Base-by-base conservation (phyloP, 2,113 vertebrate species). In the Coptodon bakossiorum region DNA sequence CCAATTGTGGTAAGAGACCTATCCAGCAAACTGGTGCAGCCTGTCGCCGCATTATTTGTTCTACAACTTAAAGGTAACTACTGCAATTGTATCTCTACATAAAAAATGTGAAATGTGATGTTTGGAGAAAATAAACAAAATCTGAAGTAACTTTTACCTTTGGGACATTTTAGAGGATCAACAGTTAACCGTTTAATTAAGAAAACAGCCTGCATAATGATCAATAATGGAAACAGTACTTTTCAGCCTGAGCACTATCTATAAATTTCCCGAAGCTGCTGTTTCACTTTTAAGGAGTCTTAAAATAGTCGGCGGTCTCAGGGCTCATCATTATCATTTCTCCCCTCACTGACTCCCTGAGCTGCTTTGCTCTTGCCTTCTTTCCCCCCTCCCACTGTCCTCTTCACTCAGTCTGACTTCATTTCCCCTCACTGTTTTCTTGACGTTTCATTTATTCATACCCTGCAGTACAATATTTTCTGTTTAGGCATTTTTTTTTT, bases 291-390 rank as follows among this genome's bases (percentile, higher is more conserved):
- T 80, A 88, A 87, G 66, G 80, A 86, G 81, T 89, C 86, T 88
- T 91, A 93, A 92, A 93, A 93, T 92, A 94, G 92, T 88, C 57
- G 1, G 17, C 80, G 43, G 88, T 93, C 93, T 91, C 93, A 87
- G 63, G 73, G 88, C 94, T 92, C 93, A 88, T 94, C 90, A 91
- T 91, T 89, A 91, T 92, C 86, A 89, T 88, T 76, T 90, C 90
- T 88, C 79, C 59, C 57, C 73, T 88, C 85, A 79, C 81, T 86
- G 89, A 83, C 73, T 90, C 63, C 56, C 53, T 34, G 38, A 84
- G 81, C 86, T 40, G 61, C 53, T 36, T 80, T 59, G 40, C 76
- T 78, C 82, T 68, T 59, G 14, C 81, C 66, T 27, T 29, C 48
- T 71, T 36, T 56, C 24, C 54, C 52, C 27, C 61, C 40, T 45